Conservation (phyloP, 2,113 vertebrate species). For the Limanda limanda region DNA sequence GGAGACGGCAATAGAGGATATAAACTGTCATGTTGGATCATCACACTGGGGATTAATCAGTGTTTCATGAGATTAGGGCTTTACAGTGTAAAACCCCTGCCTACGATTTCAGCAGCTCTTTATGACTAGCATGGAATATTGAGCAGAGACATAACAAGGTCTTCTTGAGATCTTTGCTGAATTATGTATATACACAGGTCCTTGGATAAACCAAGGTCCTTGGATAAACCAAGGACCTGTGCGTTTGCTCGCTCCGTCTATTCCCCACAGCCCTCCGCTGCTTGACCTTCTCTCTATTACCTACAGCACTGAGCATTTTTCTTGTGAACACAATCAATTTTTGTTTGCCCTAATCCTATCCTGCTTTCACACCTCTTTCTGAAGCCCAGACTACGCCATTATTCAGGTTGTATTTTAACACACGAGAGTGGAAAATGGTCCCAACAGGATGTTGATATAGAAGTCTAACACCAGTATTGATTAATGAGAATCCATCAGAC, state of each 20-base stretch:
- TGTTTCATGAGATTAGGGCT: slow-evolving; percentile 34
- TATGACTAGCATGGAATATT: slow-evolving; percentile 58
- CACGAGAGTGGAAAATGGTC: background rate
- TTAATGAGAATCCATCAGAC: slow-evolving; percentile 28
- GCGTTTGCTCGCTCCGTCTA: slow-evolving; percentile 26
- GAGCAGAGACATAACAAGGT: slow-evolving; percentile 47
- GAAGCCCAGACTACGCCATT: background rate
- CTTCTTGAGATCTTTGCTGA: slow-evolving; percentile 54
- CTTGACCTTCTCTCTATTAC: slow-evolving; percentile 57
- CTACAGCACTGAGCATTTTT: slow-evolving; percentile 34
- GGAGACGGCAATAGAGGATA: slow-evolving; percentile 51
- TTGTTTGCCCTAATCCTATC: slow-evolving; percentile 27
- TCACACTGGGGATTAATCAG: slow-evolving; percentile 62
- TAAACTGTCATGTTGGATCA: slow-evolving; percentile 57
- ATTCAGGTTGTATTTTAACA: slow-evolving; percentile 7
- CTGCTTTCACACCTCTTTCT: slow-evolving; percentile 26
- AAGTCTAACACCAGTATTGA: slow-evolving; percentile 20
- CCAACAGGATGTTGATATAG: background rate
- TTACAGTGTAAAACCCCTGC: slow-evolving; percentile 54
- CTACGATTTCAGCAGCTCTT: slow-evolving; percentile 41
- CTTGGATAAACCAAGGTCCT: slow-evolving; percentile 48
- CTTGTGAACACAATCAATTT: slow-evolving; percentile 58
- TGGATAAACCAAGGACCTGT: slow-evolving; percentile 39
- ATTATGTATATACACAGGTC: slow-evolving; percentile 54
- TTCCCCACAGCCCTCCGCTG: slow-evolving; percentile 18